Evolutionary conservation across 2,113 vertebrate species (phyloP), one percentile per base, ranked within the genome.

Genomic region (Acrocephalus arundinaceus): DNA sequence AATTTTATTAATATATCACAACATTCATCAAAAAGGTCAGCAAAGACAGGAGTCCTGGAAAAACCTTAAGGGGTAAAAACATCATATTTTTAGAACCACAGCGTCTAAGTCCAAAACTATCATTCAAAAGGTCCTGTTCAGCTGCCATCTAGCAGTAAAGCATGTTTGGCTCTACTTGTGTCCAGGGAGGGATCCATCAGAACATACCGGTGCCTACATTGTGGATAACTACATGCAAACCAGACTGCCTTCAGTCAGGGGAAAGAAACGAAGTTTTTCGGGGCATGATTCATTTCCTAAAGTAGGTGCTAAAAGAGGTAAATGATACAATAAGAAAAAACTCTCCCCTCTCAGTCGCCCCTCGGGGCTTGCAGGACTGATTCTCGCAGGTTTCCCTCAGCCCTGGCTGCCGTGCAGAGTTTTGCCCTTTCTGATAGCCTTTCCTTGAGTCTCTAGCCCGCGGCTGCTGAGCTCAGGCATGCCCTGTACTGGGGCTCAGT

Each of bases 401-500:
- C 7, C 15, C 4, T 33, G 1, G 0, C 19, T 45, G 31, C 27
- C 0, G 0, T 13, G 7, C 24, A 33, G 48, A 0, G 1, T 30
- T 80, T 75, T 49, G 5, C 49, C 63, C n/a, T 41, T 46, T 41
- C 39, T n/a, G 3, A n/a, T 1, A 10, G 18, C n/a, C 10, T 20
- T 49, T 54, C 22, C 16, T 35, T 3, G 5, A 17, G 9, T 15
- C 3, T 5, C 23, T 24, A 1, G 0, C 13, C 28, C 0, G 0
- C 2, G 13, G 16, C 48, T n/a, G 20, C 0, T 0, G 48, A 17
- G 41, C 49, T 33, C 39, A 54, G 57, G 7, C 74, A 0, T 22
- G 51, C 31, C 39, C n/a, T 22, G n/a, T 48, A 23, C 27, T 3
- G 27, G 35, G 9, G 19, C 28, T 35, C 35, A 35, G 35, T 35